These are phyloP conservation scores for Euphonia xanthogaster DNA, from an alignment of 2,797 vertebrate species.

Conservation along the genomic window DNA sequence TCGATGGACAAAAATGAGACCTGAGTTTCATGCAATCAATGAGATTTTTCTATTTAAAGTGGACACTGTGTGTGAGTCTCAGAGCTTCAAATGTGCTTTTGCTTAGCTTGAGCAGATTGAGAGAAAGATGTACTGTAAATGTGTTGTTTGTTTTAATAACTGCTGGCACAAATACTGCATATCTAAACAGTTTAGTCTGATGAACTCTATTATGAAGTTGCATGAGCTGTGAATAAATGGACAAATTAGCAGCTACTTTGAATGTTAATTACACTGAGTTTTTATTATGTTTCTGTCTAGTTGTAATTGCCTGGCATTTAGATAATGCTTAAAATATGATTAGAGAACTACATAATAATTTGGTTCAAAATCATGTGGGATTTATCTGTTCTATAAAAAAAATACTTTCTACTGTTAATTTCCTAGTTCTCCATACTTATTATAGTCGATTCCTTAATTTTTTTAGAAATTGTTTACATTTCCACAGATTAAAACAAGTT, in stretches of 20 bases:
- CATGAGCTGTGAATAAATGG: background rate
- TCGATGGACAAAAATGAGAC: conserved; percentile 87
- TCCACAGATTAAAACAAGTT: background rate
- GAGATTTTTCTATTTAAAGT: conserved; percentile 88
- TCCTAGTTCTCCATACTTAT: background rate
- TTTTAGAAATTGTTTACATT: background rate
- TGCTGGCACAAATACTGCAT: background rate
- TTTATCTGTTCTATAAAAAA: background rate
- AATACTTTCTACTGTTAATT: background rate
- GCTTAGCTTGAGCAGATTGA: conserved; percentile 74
- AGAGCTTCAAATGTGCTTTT: conserved; percentile 87
- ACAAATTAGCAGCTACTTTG: conserved; percentile 14
- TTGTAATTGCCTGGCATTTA: conserved; percentile 5
- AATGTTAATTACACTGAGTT: conserved; percentile 23
- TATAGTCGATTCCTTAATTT: background rate
- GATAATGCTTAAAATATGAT: conserved; percentile 8
- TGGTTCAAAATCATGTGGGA: background rate
- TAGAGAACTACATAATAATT: background rate
- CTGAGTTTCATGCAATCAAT: conserved; percentile 89
- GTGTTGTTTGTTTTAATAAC: conserved; percentile 66
- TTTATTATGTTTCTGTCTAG: background rate
- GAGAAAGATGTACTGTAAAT: conserved; percentile 64
- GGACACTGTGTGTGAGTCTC: conserved; percentile 83
- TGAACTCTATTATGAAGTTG: conserved; percentile 27
- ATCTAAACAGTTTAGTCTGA: conserved; percentile 10